phyloP scores from a whole-genome alignment of 92 coral and sea anemone species.

The Palythoa grandiflora region DNA sequence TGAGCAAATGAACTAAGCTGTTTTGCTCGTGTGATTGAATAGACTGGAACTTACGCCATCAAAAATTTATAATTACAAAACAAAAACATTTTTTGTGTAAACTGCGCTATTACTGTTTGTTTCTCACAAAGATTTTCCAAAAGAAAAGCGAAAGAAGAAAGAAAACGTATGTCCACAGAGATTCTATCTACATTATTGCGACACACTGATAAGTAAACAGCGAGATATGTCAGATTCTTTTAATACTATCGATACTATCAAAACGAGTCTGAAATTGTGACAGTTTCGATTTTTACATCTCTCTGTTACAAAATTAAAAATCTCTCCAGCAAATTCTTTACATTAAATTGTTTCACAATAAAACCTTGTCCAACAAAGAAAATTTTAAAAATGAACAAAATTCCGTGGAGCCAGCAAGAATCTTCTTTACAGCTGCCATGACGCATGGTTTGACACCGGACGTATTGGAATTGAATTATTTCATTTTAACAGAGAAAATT shows the following conservation, averaged over 20 bases:
- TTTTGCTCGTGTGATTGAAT: constrained; percentile 23
- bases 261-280: too few relatives aligned
- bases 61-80: constrained; percentile 45
- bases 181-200: too few relatives aligned
- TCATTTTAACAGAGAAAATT: neutral
- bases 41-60: constrained; percentile 23
- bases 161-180: too few relatives aligned
- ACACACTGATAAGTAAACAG: too few relatives aligned
- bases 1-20: constrained; percentile 43
- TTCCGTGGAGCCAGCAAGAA: neutral
- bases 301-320: neutral
- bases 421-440: neutral
- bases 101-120: neutral
- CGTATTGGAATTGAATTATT: constrained; percentile 20
- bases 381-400: neutral
- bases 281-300: too few relatives aligned
- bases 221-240: too few relatives aligned
- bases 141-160: neutral
- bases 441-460: neutral
- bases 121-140: constrained; percentile 4
- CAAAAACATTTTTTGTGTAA: neutral
- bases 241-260: too few relatives aligned
- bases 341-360: neutral
- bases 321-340: neutral
- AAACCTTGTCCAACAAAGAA: neutral